Evolutionary conservation across 2,888 invertebrate genomes (phyloP).

Genomic region (Cheilosia vernalis): DNA sequence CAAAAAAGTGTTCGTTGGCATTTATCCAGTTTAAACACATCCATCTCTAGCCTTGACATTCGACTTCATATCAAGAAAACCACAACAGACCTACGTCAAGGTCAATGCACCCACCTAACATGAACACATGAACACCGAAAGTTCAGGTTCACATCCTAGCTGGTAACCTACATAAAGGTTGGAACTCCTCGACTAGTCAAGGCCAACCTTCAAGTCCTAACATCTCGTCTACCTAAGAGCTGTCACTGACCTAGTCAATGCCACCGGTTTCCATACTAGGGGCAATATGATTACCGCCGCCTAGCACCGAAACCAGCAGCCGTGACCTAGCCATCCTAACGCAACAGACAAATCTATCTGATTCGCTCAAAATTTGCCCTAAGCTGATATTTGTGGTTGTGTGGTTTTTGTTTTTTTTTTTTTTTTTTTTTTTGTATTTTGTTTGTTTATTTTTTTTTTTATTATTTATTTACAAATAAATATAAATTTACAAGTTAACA

Average conservation of each 20-base stretch:
- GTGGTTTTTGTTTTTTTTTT: slow-evolving; percentile 77
- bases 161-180: not conserved
- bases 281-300: slow-evolving; percentile 11
- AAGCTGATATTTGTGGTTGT: slow-evolving; percentile 55
- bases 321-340: slow-evolving; percentile 33
- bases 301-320: slow-evolving; percentile 33
- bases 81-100: slow-evolving; percentile 3
- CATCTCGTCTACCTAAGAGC: slow-evolving; percentile 3
- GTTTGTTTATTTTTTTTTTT: slow-evolving; percentile 79
- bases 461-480: slow-evolving; percentile 83
- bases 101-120: slow-evolving; percentile 2
- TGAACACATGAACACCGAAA: not conserved
- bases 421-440: slow-evolving; percentile 73
- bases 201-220: slow-evolving; percentile 3
- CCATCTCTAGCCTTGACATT: slow-evolving; percentile 43
- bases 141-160: slow-evolving; percentile 7
- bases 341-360: slow-evolving; percentile 15
- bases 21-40: slow-evolving; percentile 22
- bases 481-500: slow-evolving; percentile 78
- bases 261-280: slow-evolving; percentile 32
- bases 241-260: slow-evolving; percentile 29
- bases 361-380: slow-evolving; percentile 23
- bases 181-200: not conserved
- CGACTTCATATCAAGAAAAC: slow-evolving; percentile 8
- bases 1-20: slow-evolving; percentile 27